Conservation (phyloP, 1,140 invertebrate genomes). For the Scaptomyza hsui region DNA sequence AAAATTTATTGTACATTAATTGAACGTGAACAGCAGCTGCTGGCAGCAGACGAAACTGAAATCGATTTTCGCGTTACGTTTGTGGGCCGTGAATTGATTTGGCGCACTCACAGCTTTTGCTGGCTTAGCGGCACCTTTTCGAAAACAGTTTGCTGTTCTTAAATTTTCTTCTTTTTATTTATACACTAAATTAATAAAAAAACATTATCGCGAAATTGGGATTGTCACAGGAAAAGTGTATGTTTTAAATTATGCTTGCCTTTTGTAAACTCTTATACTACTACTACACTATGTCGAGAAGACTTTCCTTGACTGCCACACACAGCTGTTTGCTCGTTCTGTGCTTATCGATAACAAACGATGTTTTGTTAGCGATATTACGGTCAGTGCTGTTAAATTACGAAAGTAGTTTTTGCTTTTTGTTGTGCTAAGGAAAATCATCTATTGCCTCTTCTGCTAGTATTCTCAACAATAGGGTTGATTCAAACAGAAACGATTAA, state of each 20-base stretch:
- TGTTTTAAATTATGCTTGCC: conserved; percentile 24
- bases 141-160: not conserved
- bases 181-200: conserved; percentile 22
- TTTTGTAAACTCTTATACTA: conserved; percentile 34
- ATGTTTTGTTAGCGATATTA: not conserved
- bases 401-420: not conserved
- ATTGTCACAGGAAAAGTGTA: conserved; percentile 3
- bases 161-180: conserved; percentile 9
- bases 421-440: conserved; percentile 32
- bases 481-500: no score
- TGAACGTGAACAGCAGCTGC: conserved; percentile 15
- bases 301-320: conserved; percentile 17
- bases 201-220: not conserved
- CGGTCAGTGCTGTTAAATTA: conserved; percentile 17
- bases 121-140: not conserved
- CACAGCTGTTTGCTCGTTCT: conserved; percentile 16
- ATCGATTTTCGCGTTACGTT: conserved; percentile 72
- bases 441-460: conserved; percentile 3
- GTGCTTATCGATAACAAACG: conserved; percentile 28
- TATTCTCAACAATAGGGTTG: conserved; percentile 31
- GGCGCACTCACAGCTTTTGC: conserved; percentile 58
- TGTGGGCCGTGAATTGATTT: conserved; percentile 62
- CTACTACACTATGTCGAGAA: conserved; percentile 5
- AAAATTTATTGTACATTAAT: conserved; percentile 33
- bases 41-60: conserved; percentile 38